phyloP scores from a whole-genome alignment of 1,140 invertebrate species.

The Thaumetopoea pityocampa region DNA sequence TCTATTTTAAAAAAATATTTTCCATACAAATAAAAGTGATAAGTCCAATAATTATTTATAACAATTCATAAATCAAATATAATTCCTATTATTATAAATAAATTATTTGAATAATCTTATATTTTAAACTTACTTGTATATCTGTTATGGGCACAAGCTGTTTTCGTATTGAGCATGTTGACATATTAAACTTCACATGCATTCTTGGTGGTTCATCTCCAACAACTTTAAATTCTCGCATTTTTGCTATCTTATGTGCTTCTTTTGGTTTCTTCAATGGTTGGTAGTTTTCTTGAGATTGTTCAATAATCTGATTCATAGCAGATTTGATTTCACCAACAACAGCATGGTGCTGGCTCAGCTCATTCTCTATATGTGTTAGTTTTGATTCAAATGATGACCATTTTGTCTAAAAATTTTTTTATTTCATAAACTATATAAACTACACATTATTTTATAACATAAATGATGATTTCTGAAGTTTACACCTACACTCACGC shows the following conservation, averaged over 20 bases:
- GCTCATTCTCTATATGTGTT: constrained; percentile 79
- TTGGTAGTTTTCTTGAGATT: constrained; percentile 38
- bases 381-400: constrained; percentile 80
- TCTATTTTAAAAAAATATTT: too few species aligned
- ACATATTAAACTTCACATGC: constrained; percentile 43
- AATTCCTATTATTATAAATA: too few species aligned
- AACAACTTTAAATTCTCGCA: constrained; percentile 51
- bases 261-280: constrained; percentile 38
- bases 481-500: too few species aligned
- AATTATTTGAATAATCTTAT: too few species aligned
- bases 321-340: constrained; percentile 76
- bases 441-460: constrained; percentile 3
- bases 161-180: constrained; percentile 51
- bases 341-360: constrained; percentile 78
- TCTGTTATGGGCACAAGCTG: constrained; percentile 68
- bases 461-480: not conserved
- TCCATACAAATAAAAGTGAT: too few species aligned
- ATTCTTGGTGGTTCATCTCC: constrained; percentile 54
- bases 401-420: constrained; percentile 79
- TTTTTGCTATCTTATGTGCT: constrained; percentile 27
- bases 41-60: too few species aligned
- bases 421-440: constrained; percentile 10
- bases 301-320: constrained; percentile 62
- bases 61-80: too few species aligned
- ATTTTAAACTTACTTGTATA: constrained; percentile 65